phyloP scores from a whole-genome alignment of 2,113 vertebrate species.

The Cephalopholis sonnerati region DNA sequence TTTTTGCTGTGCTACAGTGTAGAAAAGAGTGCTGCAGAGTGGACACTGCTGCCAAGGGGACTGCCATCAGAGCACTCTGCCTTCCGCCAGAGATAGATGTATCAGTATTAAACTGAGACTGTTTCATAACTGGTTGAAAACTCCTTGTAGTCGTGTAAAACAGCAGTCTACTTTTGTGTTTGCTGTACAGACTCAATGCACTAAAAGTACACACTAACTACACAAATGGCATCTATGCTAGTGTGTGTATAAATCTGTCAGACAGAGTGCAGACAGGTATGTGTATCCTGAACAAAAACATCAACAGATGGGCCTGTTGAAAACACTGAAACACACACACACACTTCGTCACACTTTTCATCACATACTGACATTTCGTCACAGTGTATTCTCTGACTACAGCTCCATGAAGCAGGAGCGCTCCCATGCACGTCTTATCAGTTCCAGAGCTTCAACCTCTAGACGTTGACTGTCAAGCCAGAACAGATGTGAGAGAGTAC shows the following conservation, averaged over 20 bases:
- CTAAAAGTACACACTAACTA: background rate
- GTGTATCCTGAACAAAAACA: slow-evolving; percentile 8
- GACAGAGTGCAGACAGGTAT: background rate
- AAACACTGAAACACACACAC: slow-evolving; percentile 1
- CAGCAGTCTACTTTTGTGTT: no score
- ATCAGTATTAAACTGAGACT: no score
- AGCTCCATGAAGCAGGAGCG: slow-evolving; percentile 23
- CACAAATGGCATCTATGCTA: background rate
- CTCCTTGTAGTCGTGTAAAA: no score
- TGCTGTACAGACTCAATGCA: no score
- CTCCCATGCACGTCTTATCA: slow-evolving; percentile 24
- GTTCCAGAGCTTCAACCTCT: slow-evolving; percentile 27
- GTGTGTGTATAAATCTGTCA: background rate
- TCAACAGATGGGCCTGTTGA: background rate
- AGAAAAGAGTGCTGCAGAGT: no score
- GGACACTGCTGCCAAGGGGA: no score
- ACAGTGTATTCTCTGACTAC: slow-evolving; percentile 31
- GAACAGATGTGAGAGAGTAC: slow-evolving; percentile 25
- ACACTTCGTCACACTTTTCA: slow-evolving; percentile 35
- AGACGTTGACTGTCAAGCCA: slow-evolving; percentile 20
- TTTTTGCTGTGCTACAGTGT: no score
- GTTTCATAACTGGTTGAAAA: no score
- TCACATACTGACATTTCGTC: slow-evolving; percentile 50
- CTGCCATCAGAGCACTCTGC: no score
- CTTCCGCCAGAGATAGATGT: no score